Conservation (phyloP, 1,140 invertebrate genomes). For the Lerema accius region DNA sequence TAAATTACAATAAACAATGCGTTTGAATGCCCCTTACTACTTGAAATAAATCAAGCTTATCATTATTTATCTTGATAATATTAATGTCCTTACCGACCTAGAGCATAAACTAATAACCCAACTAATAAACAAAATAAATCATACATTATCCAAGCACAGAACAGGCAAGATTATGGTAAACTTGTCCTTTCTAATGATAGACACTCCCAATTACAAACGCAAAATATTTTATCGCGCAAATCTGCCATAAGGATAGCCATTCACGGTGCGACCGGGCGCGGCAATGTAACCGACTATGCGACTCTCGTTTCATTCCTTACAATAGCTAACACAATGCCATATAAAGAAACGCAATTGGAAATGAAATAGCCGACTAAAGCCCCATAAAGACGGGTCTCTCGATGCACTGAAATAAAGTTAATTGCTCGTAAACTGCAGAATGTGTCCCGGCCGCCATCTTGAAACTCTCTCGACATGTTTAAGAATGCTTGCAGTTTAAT, state of each 20-base stretch:
- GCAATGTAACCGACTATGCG: conserved; percentile 10
- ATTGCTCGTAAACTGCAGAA: conserved; percentile 63
- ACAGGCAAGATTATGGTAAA: conserved; percentile 7
- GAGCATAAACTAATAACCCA: too few relatives aligned
- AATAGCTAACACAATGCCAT: conserved; percentile 39
- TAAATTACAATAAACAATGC: too few relatives aligned
- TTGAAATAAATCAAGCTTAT: too few relatives aligned
- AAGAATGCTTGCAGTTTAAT: conserved; percentile 29
- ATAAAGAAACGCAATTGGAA: conserved; percentile 53
- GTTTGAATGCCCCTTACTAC: too few relatives aligned
- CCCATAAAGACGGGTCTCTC: conserved; percentile 47
- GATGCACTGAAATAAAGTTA: conserved; percentile 63
- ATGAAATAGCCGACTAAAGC: conserved; percentile 47
- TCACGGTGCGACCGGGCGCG: conserved; percentile 7
- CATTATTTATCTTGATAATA: too few relatives aligned
- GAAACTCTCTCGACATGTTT: conserved; percentile 30
- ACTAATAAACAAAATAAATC: background rate
- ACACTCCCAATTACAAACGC: conserved; percentile 21
- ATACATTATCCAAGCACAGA: conserved; percentile 6
- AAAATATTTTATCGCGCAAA: conserved; percentile 28
- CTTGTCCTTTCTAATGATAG: conserved; percentile 16
- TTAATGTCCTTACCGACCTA: too few relatives aligned
- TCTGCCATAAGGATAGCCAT: conserved; percentile 30
- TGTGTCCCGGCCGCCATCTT: conserved; percentile 50
- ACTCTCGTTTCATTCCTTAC: conserved; percentile 24